These are phyloP conservation scores for Seriola rivoliana DNA, from an alignment of 2,113 vertebrate genomes.

Conservation along the genomic window DNA sequence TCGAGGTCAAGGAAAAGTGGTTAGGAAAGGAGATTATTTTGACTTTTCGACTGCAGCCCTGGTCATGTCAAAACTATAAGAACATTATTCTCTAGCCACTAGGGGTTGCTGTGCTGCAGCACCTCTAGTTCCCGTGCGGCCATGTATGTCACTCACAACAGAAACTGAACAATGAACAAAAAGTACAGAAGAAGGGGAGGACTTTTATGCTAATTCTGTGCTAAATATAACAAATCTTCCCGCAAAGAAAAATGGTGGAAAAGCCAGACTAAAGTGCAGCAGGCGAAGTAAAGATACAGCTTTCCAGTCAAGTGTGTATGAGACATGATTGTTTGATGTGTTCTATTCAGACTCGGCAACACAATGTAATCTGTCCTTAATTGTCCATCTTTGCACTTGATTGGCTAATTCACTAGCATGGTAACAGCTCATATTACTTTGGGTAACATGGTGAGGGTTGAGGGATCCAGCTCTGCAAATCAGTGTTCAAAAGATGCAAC, in stretches of 20 bases:
- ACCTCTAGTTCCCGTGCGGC: too few species aligned
- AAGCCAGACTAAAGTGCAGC: not conserved
- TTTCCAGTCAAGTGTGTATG: not conserved
- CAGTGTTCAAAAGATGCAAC: conserved; percentile 43
- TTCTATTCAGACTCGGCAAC: conserved; percentile 1
- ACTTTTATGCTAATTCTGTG: not conserved
- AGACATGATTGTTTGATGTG: not conserved
- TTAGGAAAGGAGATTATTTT: too few species aligned
- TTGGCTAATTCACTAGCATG: not conserved
- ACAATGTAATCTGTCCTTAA: conserved; percentile 7
- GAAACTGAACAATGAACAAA: not conserved
- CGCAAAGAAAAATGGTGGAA: not conserved
- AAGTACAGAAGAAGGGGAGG: not conserved
- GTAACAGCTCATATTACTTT: conserved; percentile 7
- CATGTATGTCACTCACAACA: not conserved
- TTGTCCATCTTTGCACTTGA: conserved; percentile 1
- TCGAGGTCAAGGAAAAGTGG: too few species aligned
- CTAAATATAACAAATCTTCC: not conserved
- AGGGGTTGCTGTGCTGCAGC: too few species aligned
- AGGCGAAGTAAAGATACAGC: too few species aligned
- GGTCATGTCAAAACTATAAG: too few species aligned
- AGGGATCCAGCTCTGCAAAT: conserved; percentile 28
- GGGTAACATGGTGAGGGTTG: not conserved
- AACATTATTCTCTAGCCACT: too few species aligned
- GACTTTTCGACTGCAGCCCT: too few species aligned